Evolutionary conservation across 2,113 vertebrate genomes (phyloP).

Genomic region (Percina caprodes): DNA sequence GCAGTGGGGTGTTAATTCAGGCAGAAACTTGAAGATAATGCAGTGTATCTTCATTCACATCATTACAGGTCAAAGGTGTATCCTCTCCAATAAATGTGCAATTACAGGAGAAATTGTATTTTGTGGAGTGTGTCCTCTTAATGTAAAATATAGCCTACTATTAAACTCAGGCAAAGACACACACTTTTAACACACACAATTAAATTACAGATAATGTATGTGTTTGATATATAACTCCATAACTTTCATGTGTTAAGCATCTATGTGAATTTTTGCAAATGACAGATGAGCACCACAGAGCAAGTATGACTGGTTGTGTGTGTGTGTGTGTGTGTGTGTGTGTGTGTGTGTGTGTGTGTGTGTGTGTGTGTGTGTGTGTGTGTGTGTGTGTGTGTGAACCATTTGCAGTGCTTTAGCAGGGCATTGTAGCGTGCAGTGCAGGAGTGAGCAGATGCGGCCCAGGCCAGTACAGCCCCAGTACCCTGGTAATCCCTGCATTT

Average conservation of each 20-base stretch:
- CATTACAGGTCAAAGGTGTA: constrained; percentile 4
- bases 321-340: constrained; percentile 85
- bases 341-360: constrained; percentile 80
- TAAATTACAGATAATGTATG: not conserved
- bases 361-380: constrained; percentile 80
- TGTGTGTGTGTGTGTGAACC: constrained; percentile 85
- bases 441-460: constrained; percentile 88
- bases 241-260: not conserved
- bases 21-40: constrained; percentile 8
- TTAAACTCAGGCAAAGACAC: not conserved
- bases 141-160: not conserved
- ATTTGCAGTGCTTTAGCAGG: constrained; percentile 76
- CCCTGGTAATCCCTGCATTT: constrained; percentile 97
- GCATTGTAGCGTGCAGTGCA: constrained; percentile 89
- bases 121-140: not conserved
- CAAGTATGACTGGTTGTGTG: constrained; percentile 47
- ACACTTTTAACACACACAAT: too few relatives aligned
- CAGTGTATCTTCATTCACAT: constrained; percentile 2
- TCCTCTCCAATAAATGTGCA: not conserved
- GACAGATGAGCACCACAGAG: constrained; percentile 41
- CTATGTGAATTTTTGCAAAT: constrained; percentile 37
- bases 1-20: constrained; percentile 18
- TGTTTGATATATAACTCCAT: too few relatives aligned
- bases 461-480: constrained; percentile 76
- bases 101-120: not conserved